Percentiles rank a stretch among this genome's conserved stretches.
Conservation (phyloP, 2,113 vertebrate species). For the Elgaria multicarinata region DNA sequence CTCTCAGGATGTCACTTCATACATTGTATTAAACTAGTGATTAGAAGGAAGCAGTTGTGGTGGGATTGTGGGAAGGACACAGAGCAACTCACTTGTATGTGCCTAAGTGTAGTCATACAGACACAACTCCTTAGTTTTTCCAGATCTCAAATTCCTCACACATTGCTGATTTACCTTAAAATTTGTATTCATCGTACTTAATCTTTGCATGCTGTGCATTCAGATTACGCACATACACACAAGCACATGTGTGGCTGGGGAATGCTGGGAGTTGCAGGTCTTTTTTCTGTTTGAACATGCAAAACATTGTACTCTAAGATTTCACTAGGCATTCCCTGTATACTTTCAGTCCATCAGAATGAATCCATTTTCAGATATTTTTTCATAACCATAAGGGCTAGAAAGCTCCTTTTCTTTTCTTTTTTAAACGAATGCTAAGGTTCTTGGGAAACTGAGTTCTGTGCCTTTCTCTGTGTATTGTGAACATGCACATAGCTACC, state of each 20-base stretch:
- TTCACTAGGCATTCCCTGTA: neutral
- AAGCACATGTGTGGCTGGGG: too few species aligned
- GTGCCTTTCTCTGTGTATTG: neutral
- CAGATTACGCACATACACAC: too few species aligned
- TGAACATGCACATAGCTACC: neutral
- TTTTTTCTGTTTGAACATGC: too few species aligned
- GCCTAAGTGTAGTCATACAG: neutral
- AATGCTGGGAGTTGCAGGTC: too few species aligned
- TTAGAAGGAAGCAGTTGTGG: neutral
- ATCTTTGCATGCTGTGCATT: too few species aligned
- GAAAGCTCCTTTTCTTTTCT: neutral
- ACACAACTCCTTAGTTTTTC: neutral
- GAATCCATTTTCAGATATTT: neutral
- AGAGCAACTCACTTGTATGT: neutral
- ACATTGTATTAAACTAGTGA: neutral
- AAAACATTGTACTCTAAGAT: too few species aligned
- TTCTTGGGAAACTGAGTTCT: neutral
- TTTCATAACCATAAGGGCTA: neutral
- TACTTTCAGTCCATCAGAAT: neutral
- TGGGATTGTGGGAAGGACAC: too few species aligned
- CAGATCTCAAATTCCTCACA: neutral
- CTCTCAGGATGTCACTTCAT: neutral
- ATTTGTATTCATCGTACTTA: neutral
- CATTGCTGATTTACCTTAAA: neutral
- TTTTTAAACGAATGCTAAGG: neutral